Base-by-base conservation (phyloP, 2,113 vertebrate species). In the Ondatra zibethicus region DNA sequence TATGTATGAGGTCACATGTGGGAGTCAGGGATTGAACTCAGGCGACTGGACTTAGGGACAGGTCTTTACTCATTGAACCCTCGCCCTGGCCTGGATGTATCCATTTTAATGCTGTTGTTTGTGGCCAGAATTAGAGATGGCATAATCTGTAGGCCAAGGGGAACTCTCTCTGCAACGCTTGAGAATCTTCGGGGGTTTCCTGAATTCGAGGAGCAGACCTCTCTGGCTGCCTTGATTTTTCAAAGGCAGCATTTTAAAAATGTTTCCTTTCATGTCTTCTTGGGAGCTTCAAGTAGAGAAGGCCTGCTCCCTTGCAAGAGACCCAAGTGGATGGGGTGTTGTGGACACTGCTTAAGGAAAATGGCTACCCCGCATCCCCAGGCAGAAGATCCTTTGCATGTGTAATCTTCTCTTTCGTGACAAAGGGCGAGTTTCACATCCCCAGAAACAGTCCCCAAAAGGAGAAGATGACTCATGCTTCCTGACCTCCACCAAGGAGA, bases 391-490 rank as follows among this genome's bases (percentile, higher is more conserved):
- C 31, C 27, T 50, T 33, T 0, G 72, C 31, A 27, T 88, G 1
- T 25, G 7, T 25, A 39, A 75, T 89, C 87, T 94, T 61, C 90
- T 88, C 61, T 66, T 90, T 50, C 61, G 27, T 96, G 96, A 96
- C 88, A 89, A 33, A 95, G 88, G 89, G 82, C 76, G 21, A 93
- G 96, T 97, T 96, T 96, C 96, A 97, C 90, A 97, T 96, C 95
- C 96, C 92, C 80, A 0, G 92, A 95, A 93, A 89, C 95, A 77
- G 68, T 66, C 93, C 68, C n/a, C 2, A 23, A 94, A 97, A 97
- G 95, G 92, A 96, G 96, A 97, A 97, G 92, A 88, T 88, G 96
- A 86, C 61, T 88, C 93, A 70, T 0, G 14, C n/a, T 8, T 66
- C 82, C 78, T 88, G 58, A 94, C 13, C 47, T 27, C 29, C 94